phyloP scores from a whole-genome alignment of 2,888 invertebrate species.

The Brachycybe producta region DNA sequence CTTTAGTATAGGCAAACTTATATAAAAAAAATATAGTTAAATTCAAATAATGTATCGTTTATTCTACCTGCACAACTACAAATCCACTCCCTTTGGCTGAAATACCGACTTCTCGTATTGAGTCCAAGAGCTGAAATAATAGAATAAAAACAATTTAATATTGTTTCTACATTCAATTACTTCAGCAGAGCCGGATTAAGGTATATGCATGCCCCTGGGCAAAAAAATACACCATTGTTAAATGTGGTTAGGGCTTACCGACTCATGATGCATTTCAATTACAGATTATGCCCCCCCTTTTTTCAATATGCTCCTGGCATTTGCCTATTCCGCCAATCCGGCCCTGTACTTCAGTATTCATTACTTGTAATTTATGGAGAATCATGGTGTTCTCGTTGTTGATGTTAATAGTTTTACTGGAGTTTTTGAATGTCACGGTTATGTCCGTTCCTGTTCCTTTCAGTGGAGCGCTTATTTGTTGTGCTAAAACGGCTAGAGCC shows the following conservation, averaged over 20 bases:
- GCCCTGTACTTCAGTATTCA: neutral
- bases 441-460: conserved; percentile 43
- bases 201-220: no score
- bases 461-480: conserved; percentile 41
- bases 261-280: neutral
- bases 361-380: conserved; percentile 63
- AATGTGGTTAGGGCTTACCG: no score
- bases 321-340: neutral
- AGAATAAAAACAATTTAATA: neutral
- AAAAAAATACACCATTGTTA: no score
- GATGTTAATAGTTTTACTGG: conserved; percentile 40
- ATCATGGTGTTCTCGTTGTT: conserved; percentile 65
- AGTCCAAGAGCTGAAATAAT: conserved; percentile 6
- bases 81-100: conserved; percentile 68
- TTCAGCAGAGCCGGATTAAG: no score
- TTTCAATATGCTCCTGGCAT: no score
- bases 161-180: neutral
- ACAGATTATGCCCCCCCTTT: no score
- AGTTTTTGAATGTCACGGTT: conserved; percentile 42
- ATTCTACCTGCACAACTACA: conserved; percentile 44
- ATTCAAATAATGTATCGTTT: neutral
- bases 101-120: conserved; percentile 48
- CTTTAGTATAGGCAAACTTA: conserved; percentile 1
- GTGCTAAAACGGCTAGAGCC: conserved; percentile 53
- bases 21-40: conserved; percentile 5